Percentiles rank a stretch among this genome's conserved stretches.
Evolutionary conservation across 2,888 invertebrate genomes (phyloP).

Genomic region (Cylloceria caligata): DNA sequence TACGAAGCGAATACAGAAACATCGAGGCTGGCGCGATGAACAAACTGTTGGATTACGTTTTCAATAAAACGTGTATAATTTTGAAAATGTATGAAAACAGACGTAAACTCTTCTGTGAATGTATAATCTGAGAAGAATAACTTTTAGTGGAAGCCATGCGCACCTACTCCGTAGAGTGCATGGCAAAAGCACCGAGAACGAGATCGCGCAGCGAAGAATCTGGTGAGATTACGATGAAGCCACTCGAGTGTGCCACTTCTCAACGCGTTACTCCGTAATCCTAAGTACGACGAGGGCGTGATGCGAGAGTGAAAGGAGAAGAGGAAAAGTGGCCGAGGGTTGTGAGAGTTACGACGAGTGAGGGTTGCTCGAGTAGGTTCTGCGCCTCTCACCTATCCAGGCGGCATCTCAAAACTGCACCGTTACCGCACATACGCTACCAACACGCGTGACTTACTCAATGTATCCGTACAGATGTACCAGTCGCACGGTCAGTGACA

Average conservation of each 20-base stretch:
- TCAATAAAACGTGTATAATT: background rate
- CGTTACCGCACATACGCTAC: constrained; percentile 34
- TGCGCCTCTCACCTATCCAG: constrained; percentile 42
- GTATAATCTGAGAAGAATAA: background rate
- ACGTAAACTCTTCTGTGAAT: background rate
- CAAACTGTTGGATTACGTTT: background rate
- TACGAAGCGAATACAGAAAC: background rate
- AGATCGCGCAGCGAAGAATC: constrained; percentile 21
- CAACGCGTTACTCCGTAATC: constrained; percentile 59
- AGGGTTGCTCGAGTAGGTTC: constrained; percentile 57
- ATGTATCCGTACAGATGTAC: background rate
- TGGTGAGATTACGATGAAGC: constrained; percentile 48
- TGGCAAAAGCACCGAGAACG: constrained; percentile 3
- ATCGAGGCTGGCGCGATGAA: background rate
- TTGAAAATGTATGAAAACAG: background rate
- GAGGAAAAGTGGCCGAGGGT: constrained; percentile 28
- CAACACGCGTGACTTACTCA: constrained; percentile 7
- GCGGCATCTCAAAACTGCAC: constrained; percentile 47
- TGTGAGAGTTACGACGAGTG: constrained; percentile 20
- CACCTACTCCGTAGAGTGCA: background rate
- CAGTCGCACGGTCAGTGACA: no score
- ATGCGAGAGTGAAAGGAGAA: constrained; percentile 37
- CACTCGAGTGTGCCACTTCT: constrained; percentile 52
- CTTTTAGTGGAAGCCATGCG: background rate
- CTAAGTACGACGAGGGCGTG: constrained; percentile 31